Conservation (phyloP, 2,888 invertebrate genomes). For the Doris montereyensis region DNA sequence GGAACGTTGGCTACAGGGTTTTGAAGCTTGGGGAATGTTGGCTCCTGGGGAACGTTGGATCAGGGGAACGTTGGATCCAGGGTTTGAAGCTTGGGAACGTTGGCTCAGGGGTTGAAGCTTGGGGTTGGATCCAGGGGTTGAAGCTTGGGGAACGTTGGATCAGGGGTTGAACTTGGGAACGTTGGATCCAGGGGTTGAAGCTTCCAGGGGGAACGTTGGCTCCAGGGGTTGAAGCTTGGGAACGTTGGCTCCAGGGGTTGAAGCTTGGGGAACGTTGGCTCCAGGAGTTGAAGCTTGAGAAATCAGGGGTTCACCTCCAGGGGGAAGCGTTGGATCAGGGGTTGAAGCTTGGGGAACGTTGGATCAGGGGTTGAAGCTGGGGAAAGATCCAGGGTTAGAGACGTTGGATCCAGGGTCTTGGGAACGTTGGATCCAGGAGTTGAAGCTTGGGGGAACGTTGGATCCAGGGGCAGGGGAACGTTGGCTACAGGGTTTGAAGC, state of each 20-base stretch:
- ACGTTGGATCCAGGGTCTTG: background rate
- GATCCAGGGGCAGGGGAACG: conserved; percentile 2
- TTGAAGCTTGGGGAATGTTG: conserved; percentile 12
- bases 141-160: no score
- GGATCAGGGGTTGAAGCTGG: no score
- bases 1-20: background rate
- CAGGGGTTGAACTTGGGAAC: no score
- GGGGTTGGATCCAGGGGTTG: no score
- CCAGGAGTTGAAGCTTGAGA: no score
- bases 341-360: conserved; percentile 16
- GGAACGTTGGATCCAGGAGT: background rate
- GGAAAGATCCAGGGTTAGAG: no score
- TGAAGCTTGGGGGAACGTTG: conserved; percentile 20
- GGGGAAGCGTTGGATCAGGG: conserved; percentile 1
- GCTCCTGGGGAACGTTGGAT: conserved; percentile 6
- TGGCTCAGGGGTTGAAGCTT: background rate
- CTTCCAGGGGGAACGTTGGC: conserved; percentile 12
- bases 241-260: background rate
- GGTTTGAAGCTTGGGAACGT: no score
- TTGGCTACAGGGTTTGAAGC: conserved; percentile 8
- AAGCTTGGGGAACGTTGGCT: no score
- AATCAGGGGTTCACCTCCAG: no score
- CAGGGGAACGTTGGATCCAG: no score
- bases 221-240: no score
- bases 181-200: conserved; percentile 13